A percentile compares a stretch with the other conserved stretches of the same genome.
These are phyloP conservation scores for Drosophila punjabiensis DNA, from an alignment of 1,140 invertebrate genomes.

Conservation along the genomic window DNA sequence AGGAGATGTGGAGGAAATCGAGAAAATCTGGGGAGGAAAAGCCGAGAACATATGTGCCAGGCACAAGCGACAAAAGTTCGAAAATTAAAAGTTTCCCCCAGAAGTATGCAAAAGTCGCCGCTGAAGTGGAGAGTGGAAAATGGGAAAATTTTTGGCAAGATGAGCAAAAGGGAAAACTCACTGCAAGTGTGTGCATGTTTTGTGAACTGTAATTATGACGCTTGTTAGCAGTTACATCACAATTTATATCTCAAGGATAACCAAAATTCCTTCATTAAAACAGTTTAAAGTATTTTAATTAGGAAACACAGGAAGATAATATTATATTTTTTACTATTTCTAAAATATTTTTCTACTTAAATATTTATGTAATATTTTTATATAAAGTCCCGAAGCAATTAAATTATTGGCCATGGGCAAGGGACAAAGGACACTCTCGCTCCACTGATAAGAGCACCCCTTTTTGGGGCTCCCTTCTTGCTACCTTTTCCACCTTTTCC, in stretches of 20 bases:
- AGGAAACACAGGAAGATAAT: background rate
- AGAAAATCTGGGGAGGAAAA: background rate
- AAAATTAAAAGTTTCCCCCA: constrained; percentile 58
- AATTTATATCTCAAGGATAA: background rate
- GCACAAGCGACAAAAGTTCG: constrained; percentile 56
- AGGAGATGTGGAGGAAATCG: background rate
- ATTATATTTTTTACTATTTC: background rate
- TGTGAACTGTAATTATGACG: constrained; percentile 44
- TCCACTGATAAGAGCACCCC: background rate
- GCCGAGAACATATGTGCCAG: constrained; percentile 48
- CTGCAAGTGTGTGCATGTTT: constrained; percentile 16
- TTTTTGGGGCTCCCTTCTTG: background rate
- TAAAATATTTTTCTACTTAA: background rate
- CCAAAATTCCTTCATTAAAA: background rate
- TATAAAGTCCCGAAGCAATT: constrained; percentile 5
- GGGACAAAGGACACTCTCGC: constrained; percentile 3
- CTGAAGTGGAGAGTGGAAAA: constrained; percentile 6
- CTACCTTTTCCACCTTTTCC: background rate
- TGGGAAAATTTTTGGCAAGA: constrained; percentile 5
- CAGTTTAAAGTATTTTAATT: background rate
- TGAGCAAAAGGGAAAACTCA: background rate
- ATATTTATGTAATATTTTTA: constrained; percentile 1
- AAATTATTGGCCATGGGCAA: constrained; percentile 19
- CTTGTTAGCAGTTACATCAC: constrained; percentile 38
- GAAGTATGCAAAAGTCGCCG: constrained; percentile 51